Conservation (phyloP, 2,113 vertebrate species). For the Bubo bubo region DNA sequence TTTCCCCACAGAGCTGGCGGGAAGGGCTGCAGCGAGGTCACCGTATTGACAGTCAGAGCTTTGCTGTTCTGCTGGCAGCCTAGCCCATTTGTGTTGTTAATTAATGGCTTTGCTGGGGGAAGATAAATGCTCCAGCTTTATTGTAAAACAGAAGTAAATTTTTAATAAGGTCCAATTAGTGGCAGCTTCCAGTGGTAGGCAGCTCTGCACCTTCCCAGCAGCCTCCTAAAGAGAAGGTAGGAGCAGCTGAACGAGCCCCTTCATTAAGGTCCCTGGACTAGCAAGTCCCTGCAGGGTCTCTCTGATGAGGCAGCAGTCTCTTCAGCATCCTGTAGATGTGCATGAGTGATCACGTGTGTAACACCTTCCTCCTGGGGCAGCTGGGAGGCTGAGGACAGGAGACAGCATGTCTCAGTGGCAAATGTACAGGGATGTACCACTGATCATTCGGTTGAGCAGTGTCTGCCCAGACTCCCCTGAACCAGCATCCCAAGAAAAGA, state of each 20-base stretch:
- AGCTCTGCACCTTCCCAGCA: background rate
- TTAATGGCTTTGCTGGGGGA: slow-evolving; percentile 34
- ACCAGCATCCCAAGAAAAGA: background rate
- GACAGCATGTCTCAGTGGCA: background rate
- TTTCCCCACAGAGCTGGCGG: background rate
- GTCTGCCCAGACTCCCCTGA: background rate
- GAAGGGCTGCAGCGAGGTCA: background rate
- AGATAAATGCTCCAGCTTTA: slow-evolving; percentile 34
- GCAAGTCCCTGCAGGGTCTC: background rate
- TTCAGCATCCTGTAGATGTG: background rate
- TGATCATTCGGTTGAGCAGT: background rate
- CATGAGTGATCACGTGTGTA: fast-evolving
- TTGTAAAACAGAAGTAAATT: slow-evolving; percentile 48
- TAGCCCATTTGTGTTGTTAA: slow-evolving; percentile 2
- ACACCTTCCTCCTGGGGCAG: fast-evolving
- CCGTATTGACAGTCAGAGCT: background rate
- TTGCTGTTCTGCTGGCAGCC: background rate
- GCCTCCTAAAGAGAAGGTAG: background rate
- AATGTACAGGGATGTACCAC: background rate
- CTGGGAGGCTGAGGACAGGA: background rate
- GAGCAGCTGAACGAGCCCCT: background rate
- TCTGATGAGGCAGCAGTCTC: background rate
- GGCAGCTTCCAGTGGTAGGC: background rate
- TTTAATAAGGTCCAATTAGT: slow-evolving; percentile 57
- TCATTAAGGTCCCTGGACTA: background rate